phyloP scores from a whole-genome alignment of 2,888 invertebrate species.

The Alviniconcha strummeri region DNA sequence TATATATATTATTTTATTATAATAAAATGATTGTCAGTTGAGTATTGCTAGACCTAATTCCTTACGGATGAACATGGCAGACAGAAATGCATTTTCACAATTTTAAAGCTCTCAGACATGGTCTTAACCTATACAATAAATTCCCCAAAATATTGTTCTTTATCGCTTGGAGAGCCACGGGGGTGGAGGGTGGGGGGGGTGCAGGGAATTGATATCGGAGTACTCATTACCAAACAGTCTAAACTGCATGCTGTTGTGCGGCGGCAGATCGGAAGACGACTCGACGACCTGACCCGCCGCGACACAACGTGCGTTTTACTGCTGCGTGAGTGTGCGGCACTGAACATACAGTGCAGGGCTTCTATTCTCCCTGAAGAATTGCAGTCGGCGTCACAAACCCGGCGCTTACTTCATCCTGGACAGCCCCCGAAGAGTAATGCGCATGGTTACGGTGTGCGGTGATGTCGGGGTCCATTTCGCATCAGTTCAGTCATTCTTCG shows the following conservation, averaged over 20 bases:
- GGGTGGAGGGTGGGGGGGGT: background rate
- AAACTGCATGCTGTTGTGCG: background rate
- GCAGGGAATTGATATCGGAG: constrained; percentile 11
- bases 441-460: background rate
- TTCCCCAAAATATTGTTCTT: too few species aligned
- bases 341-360: background rate
- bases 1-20: background rate
- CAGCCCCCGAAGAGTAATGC: too few species aligned
- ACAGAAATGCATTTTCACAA: background rate
- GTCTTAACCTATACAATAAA: too few species aligned
- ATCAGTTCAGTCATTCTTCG: too few species aligned
- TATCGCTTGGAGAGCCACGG: too few species aligned
- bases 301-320: too few species aligned
- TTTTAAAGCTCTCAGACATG: too few species aligned
- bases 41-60: background rate
- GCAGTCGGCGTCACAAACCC: background rate
- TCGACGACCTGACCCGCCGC: constrained; percentile 16
- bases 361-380: background rate
- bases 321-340: constrained; percentile 6
- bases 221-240: background rate
- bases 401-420: background rate
- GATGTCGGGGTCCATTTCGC: background rate
- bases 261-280: constrained; percentile 20
- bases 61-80: background rate
- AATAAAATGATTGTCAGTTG: background rate